phyloP scores from a whole-genome alignment of 2,888 invertebrate genomes.

The Gymnocheta viridis region DNA sequence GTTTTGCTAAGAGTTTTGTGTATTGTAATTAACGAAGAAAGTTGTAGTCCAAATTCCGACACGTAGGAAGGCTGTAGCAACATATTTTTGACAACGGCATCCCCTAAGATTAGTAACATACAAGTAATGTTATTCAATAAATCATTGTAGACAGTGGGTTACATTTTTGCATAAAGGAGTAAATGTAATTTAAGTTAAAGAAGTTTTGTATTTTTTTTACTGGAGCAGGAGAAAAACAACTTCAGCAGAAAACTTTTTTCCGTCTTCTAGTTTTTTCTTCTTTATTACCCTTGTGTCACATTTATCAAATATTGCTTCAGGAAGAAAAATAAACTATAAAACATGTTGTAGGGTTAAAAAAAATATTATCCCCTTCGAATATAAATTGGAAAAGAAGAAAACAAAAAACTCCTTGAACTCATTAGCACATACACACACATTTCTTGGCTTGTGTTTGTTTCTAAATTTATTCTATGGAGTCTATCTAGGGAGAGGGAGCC shows the following conservation, averaged over 20 bases:
- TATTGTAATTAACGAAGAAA: too few relatives aligned
- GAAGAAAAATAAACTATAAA: neutral
- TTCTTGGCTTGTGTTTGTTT: slow-evolving; percentile 11
- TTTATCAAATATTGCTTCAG: neutral
- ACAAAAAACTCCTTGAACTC: slow-evolving; percentile 27
- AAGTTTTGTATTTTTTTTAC: neutral
- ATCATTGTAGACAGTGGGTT: too few relatives aligned
- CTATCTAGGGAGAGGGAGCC: neutral
- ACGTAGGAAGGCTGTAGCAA: too few relatives aligned
- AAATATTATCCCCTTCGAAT: neutral
- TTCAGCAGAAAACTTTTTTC: neutral
- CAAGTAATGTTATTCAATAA: too few relatives aligned
- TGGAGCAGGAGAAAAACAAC: neutral
- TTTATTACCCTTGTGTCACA: neutral
- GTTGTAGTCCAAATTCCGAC: too few relatives aligned
- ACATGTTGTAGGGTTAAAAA: neutral
- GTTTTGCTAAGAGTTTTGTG: too few relatives aligned
- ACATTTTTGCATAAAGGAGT: too few relatives aligned
- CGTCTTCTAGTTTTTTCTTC: neutral
- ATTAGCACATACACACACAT: neutral
- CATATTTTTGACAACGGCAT: too few relatives aligned
- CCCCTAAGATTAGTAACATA: too few relatives aligned
- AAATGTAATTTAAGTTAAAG: neutral
- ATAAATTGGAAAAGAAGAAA: neutral
- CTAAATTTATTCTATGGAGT: neutral